phyloP scores from a whole-genome alignment of 2,113 vertebrate genomes.

The Acinonyx jubatus region DNA sequence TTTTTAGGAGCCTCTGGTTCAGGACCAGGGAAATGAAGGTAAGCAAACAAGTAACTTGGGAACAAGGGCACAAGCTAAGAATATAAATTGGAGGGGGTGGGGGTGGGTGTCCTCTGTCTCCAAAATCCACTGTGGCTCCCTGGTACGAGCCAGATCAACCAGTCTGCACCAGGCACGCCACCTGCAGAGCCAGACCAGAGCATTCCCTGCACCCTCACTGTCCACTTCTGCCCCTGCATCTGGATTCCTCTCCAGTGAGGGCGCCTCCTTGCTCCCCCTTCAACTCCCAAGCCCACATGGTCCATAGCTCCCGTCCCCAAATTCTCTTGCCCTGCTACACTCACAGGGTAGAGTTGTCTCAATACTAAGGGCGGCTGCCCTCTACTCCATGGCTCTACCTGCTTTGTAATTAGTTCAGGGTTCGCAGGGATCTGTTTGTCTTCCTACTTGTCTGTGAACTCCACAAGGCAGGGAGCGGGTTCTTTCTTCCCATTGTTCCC shows the following conservation, averaged over 20 bases:
- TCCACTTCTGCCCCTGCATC: not conserved
- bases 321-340: not conserved
- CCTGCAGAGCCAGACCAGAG: not conserved
- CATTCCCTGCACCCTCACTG: no score
- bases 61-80: not conserved
- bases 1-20: not conserved
- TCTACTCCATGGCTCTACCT: not conserved
- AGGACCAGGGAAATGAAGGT: not conserved
- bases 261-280: not conserved
- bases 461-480: not conserved
- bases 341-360: not conserved
- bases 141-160: not conserved
- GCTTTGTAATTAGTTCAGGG: not conserved
- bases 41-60: not conserved
- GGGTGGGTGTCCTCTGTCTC: not conserved
- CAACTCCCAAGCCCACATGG: rapidly evolving
- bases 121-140: not conserved
- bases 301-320: not conserved
- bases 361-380: not conserved
- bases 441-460: not conserved
- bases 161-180: not conserved
- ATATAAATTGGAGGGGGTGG: not conserved
- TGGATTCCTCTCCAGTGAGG: not conserved
- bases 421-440: not conserved
- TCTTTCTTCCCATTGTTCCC: not conserved